Base-by-base conservation (phyloP, 2,797 vertebrate species). In the Enteromius paludinosus region DNA sequence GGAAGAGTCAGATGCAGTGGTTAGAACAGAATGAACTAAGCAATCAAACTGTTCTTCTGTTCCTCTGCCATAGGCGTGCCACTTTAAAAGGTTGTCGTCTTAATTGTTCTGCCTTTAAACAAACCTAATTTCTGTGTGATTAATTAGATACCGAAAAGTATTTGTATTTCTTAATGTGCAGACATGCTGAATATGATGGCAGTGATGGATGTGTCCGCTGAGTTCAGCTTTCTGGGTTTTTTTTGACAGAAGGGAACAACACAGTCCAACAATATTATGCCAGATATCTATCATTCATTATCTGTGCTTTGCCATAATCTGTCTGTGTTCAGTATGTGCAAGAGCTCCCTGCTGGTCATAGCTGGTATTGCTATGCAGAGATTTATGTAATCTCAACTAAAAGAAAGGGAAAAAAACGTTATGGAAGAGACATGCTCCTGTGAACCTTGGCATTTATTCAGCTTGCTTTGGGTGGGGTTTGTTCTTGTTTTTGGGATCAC, bases 341-440 rank as follows among this genome's bases (percentile, higher is more conserved):
- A 65, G 35, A 7, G n/a, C 69, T 59, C 84, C 82, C 74, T 72
- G 69, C 84, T 86, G 81, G 41, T 45, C 62, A 15, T 28, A 45
- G 28, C 20, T 62, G 35, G 78, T 7, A 81, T 59, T 69, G 64
- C 65, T 56, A 3, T 76, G 41, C 18, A 38, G 38, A 4, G 12
- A 9, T 72, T 82, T 72, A 76, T 86, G 64, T 83, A 83, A 83
- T 47, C 33, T 12, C 33, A 35, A 33, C n/a, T 66, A 28, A 20
- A 45, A 77, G 1, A 7, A 33, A 45, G 10, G 25, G 2, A n/a
- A 20, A 17, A 23, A 52, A 33, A 18, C 45, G 17, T 28, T 28
- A n/a, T 35, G 25, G 18, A 10, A 11, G 8, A 62, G 43, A 52
- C 17, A 9, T 43, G n/a, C 52, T 62, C 69, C 20, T 20, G 8